phyloP scores from a whole-genome alignment of 2,888 invertebrate species.

The Encarsia formosa region DNA sequence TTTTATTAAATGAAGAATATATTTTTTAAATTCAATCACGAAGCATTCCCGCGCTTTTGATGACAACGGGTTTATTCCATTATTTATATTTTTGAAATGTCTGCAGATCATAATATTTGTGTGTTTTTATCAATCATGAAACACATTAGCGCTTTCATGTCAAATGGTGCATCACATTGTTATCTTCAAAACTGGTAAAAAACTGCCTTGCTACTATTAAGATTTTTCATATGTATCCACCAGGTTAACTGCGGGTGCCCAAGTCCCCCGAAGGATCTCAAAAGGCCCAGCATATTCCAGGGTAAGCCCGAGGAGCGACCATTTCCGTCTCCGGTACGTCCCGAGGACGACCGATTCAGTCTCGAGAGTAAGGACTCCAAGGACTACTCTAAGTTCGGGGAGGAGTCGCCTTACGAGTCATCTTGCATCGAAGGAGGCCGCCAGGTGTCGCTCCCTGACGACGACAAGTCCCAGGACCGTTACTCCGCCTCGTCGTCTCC shows the following conservation, averaged over 20 bases:
- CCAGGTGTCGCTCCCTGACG: conserved; percentile 28
- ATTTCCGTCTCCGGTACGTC: conserved; percentile 38
- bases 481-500: conserved; percentile 35
- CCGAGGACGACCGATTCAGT: conserved; percentile 40
- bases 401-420: conserved; percentile 22
- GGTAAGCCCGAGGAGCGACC: conserved; percentile 34
- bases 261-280: conserved; percentile 42
- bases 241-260: conserved; percentile 47
- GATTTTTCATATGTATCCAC: no score
- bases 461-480: conserved; percentile 40
- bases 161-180: no score
- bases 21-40: no score
- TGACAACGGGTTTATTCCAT: no score
- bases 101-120: no score
- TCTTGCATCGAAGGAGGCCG: conserved; percentile 11
- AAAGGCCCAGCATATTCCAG: conserved; percentile 33
- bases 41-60: no score
- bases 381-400: conserved; percentile 27
- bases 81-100: no score
- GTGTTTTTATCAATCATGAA: no score
- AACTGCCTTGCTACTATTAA: no score
- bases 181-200: no score
- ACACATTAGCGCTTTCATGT: no score
- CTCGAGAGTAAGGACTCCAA: conserved; percentile 34
- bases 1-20: no score